Evolutionary conservation across 1,140 invertebrate genomes (phyloP), one percentile per base, ranked within the genome.

Genomic region (Cyrtorhinus lividipennis): DNA sequence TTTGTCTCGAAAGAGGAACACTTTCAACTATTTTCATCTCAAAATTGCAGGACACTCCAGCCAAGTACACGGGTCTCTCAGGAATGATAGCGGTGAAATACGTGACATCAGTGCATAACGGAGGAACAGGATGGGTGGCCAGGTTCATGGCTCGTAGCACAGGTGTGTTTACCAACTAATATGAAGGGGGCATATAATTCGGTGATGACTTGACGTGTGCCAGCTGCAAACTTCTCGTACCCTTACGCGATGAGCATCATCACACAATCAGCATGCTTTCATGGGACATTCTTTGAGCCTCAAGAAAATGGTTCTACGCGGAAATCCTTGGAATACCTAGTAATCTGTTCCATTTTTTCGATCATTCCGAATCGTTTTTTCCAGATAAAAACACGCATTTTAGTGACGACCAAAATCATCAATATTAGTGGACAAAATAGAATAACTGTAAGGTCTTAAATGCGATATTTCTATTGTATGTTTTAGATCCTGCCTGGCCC

Each of bases 91-190:
- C 76, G 48, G 72, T 88, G 10, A 75, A 77, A 0, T 86, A 83
- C 69, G 74, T 73, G 38, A 83, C 84, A 2, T 80, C 77, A 26
- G 69, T 78, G 26, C 85, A 84, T 67, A 86, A 85, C 63, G 79
- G 79, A 56, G 85, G 84, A 3, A 78, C 77, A 5, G 85, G 85
- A 53, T 88, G 84, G 83, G 70, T 79, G 1, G 76, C 79, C 38
- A 68, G 72, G 1, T 85, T 84, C 64, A 66, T 71, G 8, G 2
- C 60, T 5, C 2, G 23, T 5, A 18, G 23, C 24, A 24, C 45
- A 73, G 70, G 66, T 66, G 69, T 25, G 57, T 46, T 62, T 60
- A 8, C 5, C 8, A n/a, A n/a, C n/a, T n/a, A n/a, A 45, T 45
- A 45, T 45, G n/a, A n/a, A n/a, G n/a, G n/a, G n/a, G n/a, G n/a